Evolutionary conservation across 30 jellyfish, hydroid and myxozoan genomes (phyloP), one percentile per base, ranked within the genome.

Genomic region (Aurelia coerulea): DNA sequence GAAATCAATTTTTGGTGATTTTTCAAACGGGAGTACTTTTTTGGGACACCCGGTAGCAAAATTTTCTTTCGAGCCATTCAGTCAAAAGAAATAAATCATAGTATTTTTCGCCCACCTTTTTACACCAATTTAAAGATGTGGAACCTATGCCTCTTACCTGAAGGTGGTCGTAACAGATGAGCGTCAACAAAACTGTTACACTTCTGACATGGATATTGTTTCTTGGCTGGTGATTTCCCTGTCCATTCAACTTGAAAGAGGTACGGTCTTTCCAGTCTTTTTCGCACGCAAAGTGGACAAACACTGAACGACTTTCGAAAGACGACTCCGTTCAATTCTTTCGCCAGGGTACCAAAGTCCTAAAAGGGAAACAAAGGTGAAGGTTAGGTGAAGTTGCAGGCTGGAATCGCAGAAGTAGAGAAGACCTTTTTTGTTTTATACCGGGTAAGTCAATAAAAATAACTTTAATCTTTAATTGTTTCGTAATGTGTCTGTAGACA

Each of bases 251-350:
- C 79, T 29, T 31, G 62, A 54, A 68, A 82, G 50, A 82, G n/a
- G 59, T 46, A 16, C 4, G 96, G 96, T 3, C 53, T 59, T 18
- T 37, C 64, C 15, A 9, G 32, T 5, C 37, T 50, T 17, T 54
- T 58, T 9, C 54, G 62, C 2, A 76, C 66, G 41, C 97, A 88
- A 42, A 29, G 2, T 50, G 97, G 97, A 46, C 97, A 88, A 29
- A 80, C 19, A 41, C 89, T 79, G 88, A 33, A 79, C 42, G 60
- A 50, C 12, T 54, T 17, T 17, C 76, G 33, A 34, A 50, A 56
- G 8, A 39, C 41, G 32, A 80, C 64, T 4, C 97, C 97, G 52
- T 50, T 70, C 92, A 90, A 73, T 50, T 88, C 92, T 0, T 71
- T 51, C 16, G 78, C 34, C 68, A 88, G 78, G 2, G 51, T 34